Evolutionary conservation across 2,888 invertebrate genomes (phyloP).

Genomic region (Sthenelais limicola): DNA sequence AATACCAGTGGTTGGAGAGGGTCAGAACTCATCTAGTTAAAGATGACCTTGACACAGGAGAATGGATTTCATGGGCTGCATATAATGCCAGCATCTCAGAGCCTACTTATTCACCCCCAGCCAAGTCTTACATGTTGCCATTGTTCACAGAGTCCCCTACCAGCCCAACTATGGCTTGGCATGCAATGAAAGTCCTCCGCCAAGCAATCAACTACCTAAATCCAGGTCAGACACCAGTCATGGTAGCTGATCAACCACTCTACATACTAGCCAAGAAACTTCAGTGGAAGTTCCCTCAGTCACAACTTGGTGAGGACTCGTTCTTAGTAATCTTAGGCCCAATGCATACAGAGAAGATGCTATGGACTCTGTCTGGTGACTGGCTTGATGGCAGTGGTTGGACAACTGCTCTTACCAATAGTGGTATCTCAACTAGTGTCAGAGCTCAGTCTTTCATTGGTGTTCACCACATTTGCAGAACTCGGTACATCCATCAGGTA

Average conservation of each 20-base stretch:
- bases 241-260: no score
- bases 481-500: constrained; percentile 41
- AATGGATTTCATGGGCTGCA: no score
- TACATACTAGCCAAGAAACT: constrained; percentile 40
- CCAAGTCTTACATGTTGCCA: no score
- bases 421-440: constrained; percentile 41
- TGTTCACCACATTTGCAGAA: constrained; percentile 41
- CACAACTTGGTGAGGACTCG: constrained; percentile 38
- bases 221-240: constrained; percentile 38
- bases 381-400: constrained; percentile 46
- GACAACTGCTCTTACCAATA: constrained; percentile 41
- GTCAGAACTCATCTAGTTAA: no score
- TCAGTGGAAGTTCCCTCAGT: constrained; percentile 31
- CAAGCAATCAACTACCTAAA: constrained; percentile 23
- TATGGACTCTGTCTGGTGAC: constrained; percentile 42
- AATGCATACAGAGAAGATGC: constrained; percentile 45
- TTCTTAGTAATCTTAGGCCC: constrained; percentile 40
- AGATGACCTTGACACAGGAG: no score
- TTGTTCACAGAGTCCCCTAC: no score
- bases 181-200: constrained; percentile 36
- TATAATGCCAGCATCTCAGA: no score
- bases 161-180: constrained; percentile 36
- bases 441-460: constrained; percentile 30
- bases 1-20: no score
- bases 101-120: no score